These are phyloP conservation scores for Drosophila rhopaloa DNA, from an alignment of 1,140 invertebrate genomes.

Conservation along the genomic window DNA sequence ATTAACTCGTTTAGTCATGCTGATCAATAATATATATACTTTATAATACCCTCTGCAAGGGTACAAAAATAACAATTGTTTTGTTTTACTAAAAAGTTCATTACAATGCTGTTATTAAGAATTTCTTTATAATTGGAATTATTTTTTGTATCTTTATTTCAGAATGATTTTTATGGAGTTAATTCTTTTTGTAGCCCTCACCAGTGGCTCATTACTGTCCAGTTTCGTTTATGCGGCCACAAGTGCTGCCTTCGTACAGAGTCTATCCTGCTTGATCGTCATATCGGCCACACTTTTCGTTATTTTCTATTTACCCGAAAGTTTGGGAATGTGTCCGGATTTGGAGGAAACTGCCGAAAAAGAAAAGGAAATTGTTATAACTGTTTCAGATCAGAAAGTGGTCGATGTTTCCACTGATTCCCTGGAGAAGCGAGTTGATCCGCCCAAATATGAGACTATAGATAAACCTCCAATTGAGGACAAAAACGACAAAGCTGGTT, in stretches of 20 bases:
- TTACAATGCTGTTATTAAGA: too few species aligned
- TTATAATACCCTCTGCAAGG: too few species aligned
- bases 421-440: slow-evolving; percentile 15
- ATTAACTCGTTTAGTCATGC: too few species aligned
- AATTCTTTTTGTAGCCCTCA: slow-evolving; percentile 85
- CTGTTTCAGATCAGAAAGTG: slow-evolving; percentile 5
- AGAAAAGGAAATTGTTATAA: slow-evolving; percentile 20
- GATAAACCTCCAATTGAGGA: background rate
- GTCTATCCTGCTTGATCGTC: slow-evolving; percentile 57
- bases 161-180: slow-evolving; percentile 88
- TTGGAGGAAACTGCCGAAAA: slow-evolving; percentile 12
- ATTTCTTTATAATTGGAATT: too few species aligned
- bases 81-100: too few species aligned
- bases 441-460: slow-evolving; percentile 14
- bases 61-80: too few species aligned
- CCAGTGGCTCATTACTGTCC: slow-evolving; percentile 87
- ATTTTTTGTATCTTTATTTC: background rate
- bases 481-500: slow-evolving; percentile 41
- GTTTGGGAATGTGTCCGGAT: slow-evolving; percentile 51
- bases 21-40: too few species aligned
- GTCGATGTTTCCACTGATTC: background rate
- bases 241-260: slow-evolving; percentile 53
- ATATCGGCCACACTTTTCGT: slow-evolving; percentile 62
- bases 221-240: slow-evolving; percentile 74
- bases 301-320: slow-evolving; percentile 71